Evolutionary conservation across 2,113 vertebrate species (phyloP).

Genomic region (Seriola rivoliana): DNA sequence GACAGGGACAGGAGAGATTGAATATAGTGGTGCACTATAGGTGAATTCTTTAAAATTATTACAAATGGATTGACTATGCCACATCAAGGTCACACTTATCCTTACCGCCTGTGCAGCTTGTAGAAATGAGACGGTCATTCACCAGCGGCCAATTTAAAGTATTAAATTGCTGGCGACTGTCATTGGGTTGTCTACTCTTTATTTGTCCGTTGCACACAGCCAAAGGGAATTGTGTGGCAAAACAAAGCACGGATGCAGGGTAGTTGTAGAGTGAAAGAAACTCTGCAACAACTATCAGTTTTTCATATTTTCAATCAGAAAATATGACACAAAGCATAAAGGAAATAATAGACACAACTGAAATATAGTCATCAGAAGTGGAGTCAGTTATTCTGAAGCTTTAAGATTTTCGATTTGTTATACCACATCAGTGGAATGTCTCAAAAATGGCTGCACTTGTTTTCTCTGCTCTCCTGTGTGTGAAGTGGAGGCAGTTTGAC

Average conservation of each 20-base stretch:
- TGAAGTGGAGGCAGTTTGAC: slow-evolving; percentile 4
- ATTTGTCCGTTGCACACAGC: not conserved
- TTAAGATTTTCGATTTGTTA: too few species aligned
- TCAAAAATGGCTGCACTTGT: not conserved
- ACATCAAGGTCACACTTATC: slow-evolving; percentile 46
- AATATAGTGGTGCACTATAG: not conserved
- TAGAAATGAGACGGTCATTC: not conserved
- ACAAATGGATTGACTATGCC: not conserved
- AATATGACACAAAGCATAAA: not conserved
- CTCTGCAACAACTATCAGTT: not conserved
- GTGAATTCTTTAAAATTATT: not conserved
- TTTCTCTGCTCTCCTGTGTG: not conserved
- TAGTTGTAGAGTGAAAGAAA: not conserved
- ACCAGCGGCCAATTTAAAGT: not conserved
- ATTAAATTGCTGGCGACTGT: not conserved
- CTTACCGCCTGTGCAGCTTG: not conserved
- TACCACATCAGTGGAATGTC: not conserved
- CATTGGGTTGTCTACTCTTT: not conserved
- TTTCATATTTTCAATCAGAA: not conserved
- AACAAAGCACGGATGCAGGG: not conserved
- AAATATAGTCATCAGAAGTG: not conserved
- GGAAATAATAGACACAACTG: not conserved
- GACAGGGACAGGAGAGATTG: not conserved
- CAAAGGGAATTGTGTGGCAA: not conserved
- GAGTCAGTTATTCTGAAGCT: not conserved